phyloP scores from a whole-genome alignment of 2,888 invertebrate genomes.

The Pterobdella sp. region DNA sequence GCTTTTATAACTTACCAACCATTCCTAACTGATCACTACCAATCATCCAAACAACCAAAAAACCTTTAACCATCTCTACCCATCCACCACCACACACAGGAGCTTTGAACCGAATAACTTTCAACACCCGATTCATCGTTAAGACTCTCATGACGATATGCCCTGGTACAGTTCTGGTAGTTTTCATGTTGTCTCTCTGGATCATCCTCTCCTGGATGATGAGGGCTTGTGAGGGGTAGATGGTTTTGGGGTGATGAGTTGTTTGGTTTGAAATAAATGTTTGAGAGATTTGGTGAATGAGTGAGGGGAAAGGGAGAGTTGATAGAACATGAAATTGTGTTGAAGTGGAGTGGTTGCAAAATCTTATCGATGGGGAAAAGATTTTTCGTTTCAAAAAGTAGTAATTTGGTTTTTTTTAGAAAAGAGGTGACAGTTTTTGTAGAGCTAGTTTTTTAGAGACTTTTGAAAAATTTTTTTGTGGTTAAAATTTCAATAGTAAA shows the following conservation, averaged over 20 bases:
- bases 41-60: neutral
- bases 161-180: constrained; percentile 90
- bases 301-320: neutral
- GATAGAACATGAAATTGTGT: neutral
- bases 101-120: constrained; percentile 52
- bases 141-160: constrained; percentile 99
- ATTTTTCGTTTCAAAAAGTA: too few species aligned
- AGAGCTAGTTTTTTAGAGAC: too few species aligned
- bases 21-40: neutral
- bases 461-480: too few species aligned
- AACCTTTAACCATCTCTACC: neutral
- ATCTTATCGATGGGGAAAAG: neutral
- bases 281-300: neutral
- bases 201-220: constrained; percentile 98
- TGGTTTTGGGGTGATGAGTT: neutral
- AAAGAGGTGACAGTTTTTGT: too few species aligned
- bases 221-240: constrained; percentile 90
- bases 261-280: neutral
- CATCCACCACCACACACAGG: constrained; percentile 43
- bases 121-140: constrained; percentile 82
- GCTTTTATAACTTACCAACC: neutral
- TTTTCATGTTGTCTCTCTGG: constrained; percentile 99
- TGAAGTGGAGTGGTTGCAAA: neutral
- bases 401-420: too few species aligned
- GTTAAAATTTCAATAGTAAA: too few species aligned